A percentile compares a stretch with the other conserved stretches of the same genome.
phyloP scores from a whole-genome alignment of 2,113 vertebrate genomes.

The Trichechus manatus region DNA sequence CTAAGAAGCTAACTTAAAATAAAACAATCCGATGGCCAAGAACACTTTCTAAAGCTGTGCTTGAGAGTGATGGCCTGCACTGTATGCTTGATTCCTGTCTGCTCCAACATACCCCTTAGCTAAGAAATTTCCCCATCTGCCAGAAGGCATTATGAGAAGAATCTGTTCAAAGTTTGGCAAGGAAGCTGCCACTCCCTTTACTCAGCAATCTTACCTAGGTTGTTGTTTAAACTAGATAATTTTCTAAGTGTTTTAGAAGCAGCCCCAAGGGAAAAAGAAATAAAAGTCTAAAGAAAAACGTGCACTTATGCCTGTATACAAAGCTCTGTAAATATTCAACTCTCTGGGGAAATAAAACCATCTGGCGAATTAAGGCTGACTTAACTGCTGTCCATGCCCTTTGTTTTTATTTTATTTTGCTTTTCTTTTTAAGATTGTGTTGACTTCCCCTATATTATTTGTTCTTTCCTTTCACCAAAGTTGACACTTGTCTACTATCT shows the following conservation, averaged over 20 bases:
- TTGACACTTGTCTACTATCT: too few relatives aligned
- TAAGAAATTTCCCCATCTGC: slow-evolving; percentile 78
- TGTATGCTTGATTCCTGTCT: slow-evolving; percentile 75
- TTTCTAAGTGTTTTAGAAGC: slow-evolving; percentile 61
- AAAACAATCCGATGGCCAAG: slow-evolving; percentile 72
- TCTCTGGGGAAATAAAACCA: slow-evolving; percentile 44
- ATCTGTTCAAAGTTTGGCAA: slow-evolving; percentile 73
- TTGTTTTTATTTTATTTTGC: too few relatives aligned
- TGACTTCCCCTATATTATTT: too few relatives aligned
- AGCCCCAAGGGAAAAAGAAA: slow-evolving; percentile 58
- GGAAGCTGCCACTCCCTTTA: slow-evolving; percentile 71
- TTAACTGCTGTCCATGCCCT: background rate
- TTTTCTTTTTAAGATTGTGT: too few relatives aligned
- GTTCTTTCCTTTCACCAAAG: too few relatives aligned
- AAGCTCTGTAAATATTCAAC: slow-evolving; percentile 13
- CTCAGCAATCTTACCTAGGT: slow-evolving; percentile 60
- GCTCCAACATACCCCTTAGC: slow-evolving; percentile 76
- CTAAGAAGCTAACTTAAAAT: slow-evolving; percentile 73
- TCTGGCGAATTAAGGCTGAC: slow-evolving; percentile 11
- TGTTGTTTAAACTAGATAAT: background rate
- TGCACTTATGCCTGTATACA: background rate
- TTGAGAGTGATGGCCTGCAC: slow-evolving; percentile 80
- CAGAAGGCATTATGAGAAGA: slow-evolving; percentile 81
- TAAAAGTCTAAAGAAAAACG: slow-evolving; percentile 55
- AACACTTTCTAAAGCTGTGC: slow-evolving; percentile 81